Conservation (phyloP, 2,888 invertebrate species). For the Melangyna quadrimaculata region DNA sequence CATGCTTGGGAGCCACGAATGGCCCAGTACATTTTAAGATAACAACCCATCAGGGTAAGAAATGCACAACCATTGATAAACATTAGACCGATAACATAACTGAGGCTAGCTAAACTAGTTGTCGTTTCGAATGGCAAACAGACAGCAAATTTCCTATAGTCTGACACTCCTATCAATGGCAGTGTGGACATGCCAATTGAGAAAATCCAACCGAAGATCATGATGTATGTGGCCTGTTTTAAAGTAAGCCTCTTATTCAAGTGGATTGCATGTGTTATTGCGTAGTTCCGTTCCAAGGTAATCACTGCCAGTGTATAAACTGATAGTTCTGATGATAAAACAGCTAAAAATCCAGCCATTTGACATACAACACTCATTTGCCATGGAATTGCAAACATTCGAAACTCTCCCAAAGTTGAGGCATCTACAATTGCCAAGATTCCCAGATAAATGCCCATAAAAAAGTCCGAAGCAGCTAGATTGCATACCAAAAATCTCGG, state of each 20-base stretch:
- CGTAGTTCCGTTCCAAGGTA: slow-evolving; percentile 96
- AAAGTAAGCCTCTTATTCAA: slow-evolving; percentile 95
- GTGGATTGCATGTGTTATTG: slow-evolving; percentile 98
- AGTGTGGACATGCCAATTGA: slow-evolving; percentile 92
- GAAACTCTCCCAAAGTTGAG: slow-evolving; percentile 96
- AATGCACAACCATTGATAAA: slow-evolving; percentile 96
- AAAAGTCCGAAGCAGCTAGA: slow-evolving; percentile 97
- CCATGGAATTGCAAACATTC: slow-evolving; percentile 98
- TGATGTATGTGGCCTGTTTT: slow-evolving; percentile 94
- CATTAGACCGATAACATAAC: slow-evolving; percentile 95
- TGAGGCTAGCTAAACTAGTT: slow-evolving; percentile 88
- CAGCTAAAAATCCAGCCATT: slow-evolving; percentile 96
- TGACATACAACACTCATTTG: slow-evolving; percentile 97
- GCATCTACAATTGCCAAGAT: slow-evolving; percentile 97
- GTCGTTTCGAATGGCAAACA: slow-evolving; percentile 97
- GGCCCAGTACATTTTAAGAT: slow-evolving; percentile 98
- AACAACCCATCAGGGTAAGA: slow-evolving; percentile 96
- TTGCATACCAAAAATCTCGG: slow-evolving; percentile 98
- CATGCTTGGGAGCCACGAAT: slow-evolving; percentile 98
- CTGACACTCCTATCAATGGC: slow-evolving; percentile 95
- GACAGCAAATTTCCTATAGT: slow-evolving; percentile 97
- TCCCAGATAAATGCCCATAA: slow-evolving; percentile 97
- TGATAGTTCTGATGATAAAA: slow-evolving; percentile 95
- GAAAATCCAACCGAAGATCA: slow-evolving; percentile 96
- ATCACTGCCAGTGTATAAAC: slow-evolving; percentile 98